A percentile compares a stretch with the other conserved stretches of the same genome.
Conservation (phyloP, 2,888 invertebrate species). For the Hypomecis punctinalis region DNA sequence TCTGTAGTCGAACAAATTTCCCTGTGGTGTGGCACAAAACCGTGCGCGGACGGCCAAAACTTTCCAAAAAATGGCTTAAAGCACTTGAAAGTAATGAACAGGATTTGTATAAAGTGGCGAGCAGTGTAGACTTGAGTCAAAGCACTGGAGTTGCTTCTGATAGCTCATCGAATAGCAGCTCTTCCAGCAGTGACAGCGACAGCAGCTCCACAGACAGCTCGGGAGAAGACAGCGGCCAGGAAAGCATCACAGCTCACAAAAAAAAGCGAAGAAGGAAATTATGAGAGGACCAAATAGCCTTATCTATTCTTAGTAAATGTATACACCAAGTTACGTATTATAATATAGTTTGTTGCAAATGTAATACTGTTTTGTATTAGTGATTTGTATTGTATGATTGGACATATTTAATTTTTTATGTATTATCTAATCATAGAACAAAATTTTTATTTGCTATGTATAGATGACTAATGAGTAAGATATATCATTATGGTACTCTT, state of each 20-base stretch:
- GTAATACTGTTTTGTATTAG: constrained; percentile 72
- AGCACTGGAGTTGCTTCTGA: constrained; percentile 97
- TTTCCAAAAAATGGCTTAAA: constrained; percentile 96
- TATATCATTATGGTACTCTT: no score
- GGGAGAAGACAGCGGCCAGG: constrained; percentile 93
- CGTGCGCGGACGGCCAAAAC: constrained; percentile 96
- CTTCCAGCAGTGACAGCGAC: constrained; percentile 89
- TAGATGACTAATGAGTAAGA: no score
- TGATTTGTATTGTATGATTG: constrained; percentile 53
- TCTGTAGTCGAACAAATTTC: constrained; percentile 97
- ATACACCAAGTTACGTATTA: constrained; percentile 53
- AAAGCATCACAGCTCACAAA: constrained; percentile 94
- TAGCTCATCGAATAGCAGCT: constrained; percentile 95
- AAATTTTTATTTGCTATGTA: constrained; percentile 56
- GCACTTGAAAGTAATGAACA: constrained; percentile 89
- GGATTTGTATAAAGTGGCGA: constrained; percentile 91
- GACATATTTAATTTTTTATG: constrained; percentile 52
- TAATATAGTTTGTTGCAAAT: constrained; percentile 53
- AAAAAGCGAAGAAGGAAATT: constrained; percentile 88
- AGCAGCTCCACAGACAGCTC: constrained; percentile 82
- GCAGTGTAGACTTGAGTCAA: constrained; percentile 92
- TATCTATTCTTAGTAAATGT: constrained; percentile 52
- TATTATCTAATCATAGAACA: constrained; percentile 58
- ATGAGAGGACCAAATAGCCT: constrained; percentile 61
- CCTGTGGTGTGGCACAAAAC: constrained; percentile 99